A percentile compares a stretch with the other conserved stretches of the same genome.
Evolutionary conservation across 2,888 invertebrate species (phyloP).

Genomic region (Eutolmus rufibarbis): DNA sequence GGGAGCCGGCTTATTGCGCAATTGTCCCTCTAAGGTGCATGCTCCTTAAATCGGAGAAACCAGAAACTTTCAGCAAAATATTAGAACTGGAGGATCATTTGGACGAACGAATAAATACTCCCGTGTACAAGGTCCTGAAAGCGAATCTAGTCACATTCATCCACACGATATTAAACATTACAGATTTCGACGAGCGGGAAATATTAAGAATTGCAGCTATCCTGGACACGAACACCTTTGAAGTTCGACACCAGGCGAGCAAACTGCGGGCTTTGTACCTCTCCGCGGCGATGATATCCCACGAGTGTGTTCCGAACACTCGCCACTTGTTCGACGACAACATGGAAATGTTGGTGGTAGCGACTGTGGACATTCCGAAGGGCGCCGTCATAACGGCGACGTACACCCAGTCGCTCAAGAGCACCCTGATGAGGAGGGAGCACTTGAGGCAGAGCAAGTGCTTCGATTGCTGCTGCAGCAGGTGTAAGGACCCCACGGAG

Average conservation of each 20-base stretch:
- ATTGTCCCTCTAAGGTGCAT: constrained; percentile 73
- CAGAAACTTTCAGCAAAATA: constrained; percentile 57
- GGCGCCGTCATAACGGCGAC: constrained; percentile 73
- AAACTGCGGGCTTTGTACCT: constrained; percentile 65
- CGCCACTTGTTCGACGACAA: constrained; percentile 72
- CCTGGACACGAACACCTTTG: constrained; percentile 76
- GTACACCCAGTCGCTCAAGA: constrained; percentile 75
- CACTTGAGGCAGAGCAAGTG: constrained; percentile 71
- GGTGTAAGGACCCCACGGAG: constrained; percentile 76
- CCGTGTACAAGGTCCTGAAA: constrained; percentile 68
- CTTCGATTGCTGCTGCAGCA: constrained; percentile 72
- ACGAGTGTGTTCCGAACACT: constrained; percentile 77
- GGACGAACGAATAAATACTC: constrained; percentile 68
- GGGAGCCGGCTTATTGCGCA: constrained; percentile 72
- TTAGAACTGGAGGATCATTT: constrained; percentile 64
- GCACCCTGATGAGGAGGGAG: constrained; percentile 71
- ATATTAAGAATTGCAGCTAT: constrained; percentile 72
- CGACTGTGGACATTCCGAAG: constrained; percentile 70
- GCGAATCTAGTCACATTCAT: constrained; percentile 71
- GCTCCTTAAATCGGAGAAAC: constrained; percentile 67
- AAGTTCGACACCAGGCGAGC: constrained; percentile 65
- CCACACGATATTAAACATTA: constrained; percentile 66
- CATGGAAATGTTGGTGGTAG: constrained; percentile 69
- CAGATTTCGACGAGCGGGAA: constrained; percentile 66
- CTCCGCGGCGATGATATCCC: constrained; percentile 73